phyloP scores from a whole-genome alignment of 1,140 invertebrate species.

The Drosophila biarmipes region DNA sequence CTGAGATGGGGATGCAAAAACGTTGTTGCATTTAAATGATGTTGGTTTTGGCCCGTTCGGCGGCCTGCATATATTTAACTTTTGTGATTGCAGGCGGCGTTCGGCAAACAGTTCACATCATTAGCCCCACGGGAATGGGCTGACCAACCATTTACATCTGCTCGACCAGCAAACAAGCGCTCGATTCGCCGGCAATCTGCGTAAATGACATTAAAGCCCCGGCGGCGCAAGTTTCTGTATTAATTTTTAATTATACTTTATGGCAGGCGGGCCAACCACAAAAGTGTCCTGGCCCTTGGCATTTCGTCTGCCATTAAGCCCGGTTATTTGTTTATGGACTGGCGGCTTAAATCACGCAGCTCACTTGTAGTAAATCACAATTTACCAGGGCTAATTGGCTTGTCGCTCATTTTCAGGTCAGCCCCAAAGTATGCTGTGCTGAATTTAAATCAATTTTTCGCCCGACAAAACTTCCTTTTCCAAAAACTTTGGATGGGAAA shows the following conservation, averaged over 20 bases:
- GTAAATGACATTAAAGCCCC: conserved; percentile 52
- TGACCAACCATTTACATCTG: conserved; percentile 15
- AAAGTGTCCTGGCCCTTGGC: conserved; percentile 23
- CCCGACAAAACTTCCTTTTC: conserved; percentile 33
- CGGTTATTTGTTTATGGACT: conserved; percentile 7
- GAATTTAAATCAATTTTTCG: conserved; percentile 52
- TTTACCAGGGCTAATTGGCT: conserved; percentile 31
- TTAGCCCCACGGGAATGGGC: conserved; percentile 57
- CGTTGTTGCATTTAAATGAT: conserved; percentile 54
- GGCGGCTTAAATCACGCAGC: conserved; percentile 9
- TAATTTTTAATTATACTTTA: conserved; percentile 70
- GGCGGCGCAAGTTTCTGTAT: conserved; percentile 33
- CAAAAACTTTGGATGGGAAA: conserved; percentile 32
- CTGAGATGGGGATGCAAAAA: not conserved
- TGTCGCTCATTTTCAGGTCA: conserved; percentile 44
- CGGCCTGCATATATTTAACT: conserved; percentile 41
- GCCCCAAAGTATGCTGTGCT: not conserved
- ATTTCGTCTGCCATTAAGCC: conserved; percentile 38
- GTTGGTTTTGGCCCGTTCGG: conserved; percentile 52
- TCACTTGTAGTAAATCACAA: conserved; percentile 28
- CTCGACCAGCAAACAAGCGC: conserved; percentile 2
- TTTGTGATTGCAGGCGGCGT: conserved; percentile 65
- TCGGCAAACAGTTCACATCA: conserved; percentile 69
- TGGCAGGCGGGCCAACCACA: conserved; percentile 21
- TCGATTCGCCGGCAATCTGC: conserved; percentile 14